These are phyloP conservation scores for Triops longicaudatus DNA, from an alignment of 1,140 invertebrate species.

Conservation along the genomic window DNA sequence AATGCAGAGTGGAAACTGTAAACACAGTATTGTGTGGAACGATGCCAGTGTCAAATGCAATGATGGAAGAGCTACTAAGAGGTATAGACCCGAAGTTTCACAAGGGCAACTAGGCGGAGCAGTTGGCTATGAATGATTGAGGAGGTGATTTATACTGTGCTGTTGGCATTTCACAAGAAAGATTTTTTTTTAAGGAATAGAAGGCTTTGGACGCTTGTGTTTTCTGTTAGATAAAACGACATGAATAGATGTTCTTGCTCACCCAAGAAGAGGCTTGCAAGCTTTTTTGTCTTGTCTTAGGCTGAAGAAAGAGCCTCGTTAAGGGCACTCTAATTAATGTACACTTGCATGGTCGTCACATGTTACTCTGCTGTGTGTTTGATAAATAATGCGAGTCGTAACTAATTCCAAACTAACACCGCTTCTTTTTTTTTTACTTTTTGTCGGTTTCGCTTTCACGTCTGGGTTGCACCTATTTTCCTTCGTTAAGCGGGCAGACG, in stretches of 20 bases:
- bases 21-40: neutral
- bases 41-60: neutral
- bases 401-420: constrained; percentile 7
- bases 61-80: neutral
- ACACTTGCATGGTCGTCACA: neutral
- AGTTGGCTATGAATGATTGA: neutral
- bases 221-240: neutral
- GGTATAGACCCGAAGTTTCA: neutral
- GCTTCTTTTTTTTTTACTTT: neutral
- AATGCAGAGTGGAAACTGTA: neutral
- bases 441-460: neutral
- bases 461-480: constrained; percentile 6
- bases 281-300: neutral
- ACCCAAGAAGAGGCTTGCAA: neutral
- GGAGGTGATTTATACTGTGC: neutral
- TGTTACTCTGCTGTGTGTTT: neutral
- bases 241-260: neutral
- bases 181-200: neutral
- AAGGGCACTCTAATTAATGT: neutral
- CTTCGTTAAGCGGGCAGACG: neutral
- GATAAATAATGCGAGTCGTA: neutral
- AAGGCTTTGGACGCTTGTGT: neutral
- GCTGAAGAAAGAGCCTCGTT: neutral
- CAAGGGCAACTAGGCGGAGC: neutral
- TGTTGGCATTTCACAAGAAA: neutral